Percentiles rank a stretch among this genome's conserved stretches.
Evolutionary conservation across 2,113 vertebrate species (phyloP).

Genomic region (Camelus bactrianus): DNA sequence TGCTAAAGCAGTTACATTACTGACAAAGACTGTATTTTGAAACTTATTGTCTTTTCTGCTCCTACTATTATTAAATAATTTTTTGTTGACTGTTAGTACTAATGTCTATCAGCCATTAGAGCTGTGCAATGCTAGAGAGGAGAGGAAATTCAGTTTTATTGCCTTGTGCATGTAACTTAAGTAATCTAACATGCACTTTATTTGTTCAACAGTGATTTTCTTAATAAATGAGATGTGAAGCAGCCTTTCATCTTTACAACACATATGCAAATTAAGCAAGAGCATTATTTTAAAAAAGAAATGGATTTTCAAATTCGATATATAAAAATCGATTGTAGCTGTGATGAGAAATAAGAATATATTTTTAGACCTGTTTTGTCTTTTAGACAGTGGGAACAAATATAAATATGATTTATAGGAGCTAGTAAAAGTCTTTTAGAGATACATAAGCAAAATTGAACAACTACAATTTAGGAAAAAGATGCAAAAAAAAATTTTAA

Average conservation of each 20-base stretch:
- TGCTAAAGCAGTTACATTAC: neutral
- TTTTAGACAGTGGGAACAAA: constrained; percentile 49
- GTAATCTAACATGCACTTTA: constrained; percentile 53
- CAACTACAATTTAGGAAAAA: constrained; percentile 25
- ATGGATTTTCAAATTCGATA: constrained; percentile 24
- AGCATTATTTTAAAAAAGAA: constrained; percentile 50
- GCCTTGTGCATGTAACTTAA: neutral
- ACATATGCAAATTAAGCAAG: constrained; percentile 66
- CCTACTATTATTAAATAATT: constrained; percentile 52
- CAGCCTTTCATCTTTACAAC: constrained; percentile 66
- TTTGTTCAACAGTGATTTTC: constrained; percentile 60
- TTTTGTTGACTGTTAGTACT: constrained; percentile 14
- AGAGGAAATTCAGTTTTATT: constrained; percentile 26
- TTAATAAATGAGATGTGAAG: constrained; percentile 71
- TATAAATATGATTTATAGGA: neutral
- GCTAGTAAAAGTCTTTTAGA: constrained; percentile 29
- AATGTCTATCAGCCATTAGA: neutral
- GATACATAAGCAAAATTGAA: neutral
- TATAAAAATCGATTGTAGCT: constrained; percentile 6
- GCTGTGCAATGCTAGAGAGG: neutral
- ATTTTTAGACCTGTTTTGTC: constrained; percentile 30
- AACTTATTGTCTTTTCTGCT: neutral
- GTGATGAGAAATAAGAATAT: constrained; percentile 7
- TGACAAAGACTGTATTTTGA: constrained; percentile 37
- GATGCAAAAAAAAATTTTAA: neutral